These are phyloP conservation scores for Drosophila bipectinata DNA, from an alignment of 1,140 invertebrate genomes.

Conservation along the genomic window DNA sequence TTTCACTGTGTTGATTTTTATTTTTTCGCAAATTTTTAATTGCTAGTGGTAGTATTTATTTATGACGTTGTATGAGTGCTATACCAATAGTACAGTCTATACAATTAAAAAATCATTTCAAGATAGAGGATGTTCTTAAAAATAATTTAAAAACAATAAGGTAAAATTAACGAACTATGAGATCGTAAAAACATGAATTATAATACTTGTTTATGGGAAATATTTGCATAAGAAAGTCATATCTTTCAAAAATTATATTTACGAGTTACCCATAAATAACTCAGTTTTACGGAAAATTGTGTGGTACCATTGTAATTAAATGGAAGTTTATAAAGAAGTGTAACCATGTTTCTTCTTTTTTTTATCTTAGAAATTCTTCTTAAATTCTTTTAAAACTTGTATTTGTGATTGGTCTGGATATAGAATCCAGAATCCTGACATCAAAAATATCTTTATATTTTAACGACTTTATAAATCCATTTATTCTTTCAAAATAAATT, in stretches of 20 bases:
- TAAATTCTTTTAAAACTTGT: no score
- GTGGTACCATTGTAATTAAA: no score
- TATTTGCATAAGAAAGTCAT: no score
- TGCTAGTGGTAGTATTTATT: background rate
- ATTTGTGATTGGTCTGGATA: no score
- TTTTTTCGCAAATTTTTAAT: background rate
- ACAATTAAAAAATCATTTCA: background rate
- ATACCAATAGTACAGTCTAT: background rate
- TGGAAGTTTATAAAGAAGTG: no score
- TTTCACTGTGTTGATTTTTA: background rate
- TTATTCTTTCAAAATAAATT: background rate
- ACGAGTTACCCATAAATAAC: no score
- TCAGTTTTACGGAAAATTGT: no score
- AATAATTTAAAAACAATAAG: background rate
- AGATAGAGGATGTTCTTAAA: background rate
- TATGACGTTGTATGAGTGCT: background rate
- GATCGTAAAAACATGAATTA: background rate
- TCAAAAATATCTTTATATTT: background rate
- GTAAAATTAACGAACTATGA: background rate
- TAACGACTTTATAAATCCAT: background rate
- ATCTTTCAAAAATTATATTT: no score
- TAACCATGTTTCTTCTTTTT: no score
- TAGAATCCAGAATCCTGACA: no score
- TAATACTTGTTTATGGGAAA: no score
- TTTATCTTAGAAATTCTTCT: no score